phyloP scores from a whole-genome alignment of 1,140 invertebrate species.

The Heliconius hewitsoni region DNA sequence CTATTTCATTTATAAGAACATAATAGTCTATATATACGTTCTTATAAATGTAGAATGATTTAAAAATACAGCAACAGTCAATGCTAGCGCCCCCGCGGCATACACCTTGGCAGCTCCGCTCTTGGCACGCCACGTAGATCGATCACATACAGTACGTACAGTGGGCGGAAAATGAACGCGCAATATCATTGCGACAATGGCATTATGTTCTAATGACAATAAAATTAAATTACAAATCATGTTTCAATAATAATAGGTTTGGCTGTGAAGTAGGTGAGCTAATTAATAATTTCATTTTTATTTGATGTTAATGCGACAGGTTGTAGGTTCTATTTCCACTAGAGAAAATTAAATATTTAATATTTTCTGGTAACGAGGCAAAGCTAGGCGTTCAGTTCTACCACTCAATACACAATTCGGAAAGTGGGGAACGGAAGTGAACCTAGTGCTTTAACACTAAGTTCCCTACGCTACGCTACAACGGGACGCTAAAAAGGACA shows the following conservation, averaged over 20 bases:
- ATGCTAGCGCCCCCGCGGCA: constrained; percentile 44
- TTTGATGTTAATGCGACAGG: no score
- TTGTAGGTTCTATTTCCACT: no score
- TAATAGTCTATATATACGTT: not conserved
- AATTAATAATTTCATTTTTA: no score
- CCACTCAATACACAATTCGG: no score
- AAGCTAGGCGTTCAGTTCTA: no score
- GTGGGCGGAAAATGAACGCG: constrained; percentile 39
- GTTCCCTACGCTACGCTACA: not conserved
- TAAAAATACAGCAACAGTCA: constrained; percentile 46
- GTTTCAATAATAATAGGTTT: constrained; percentile 3
- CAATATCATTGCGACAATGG: constrained; percentile 35
- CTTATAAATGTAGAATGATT: constrained; percentile 9
- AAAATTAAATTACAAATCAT: constrained; percentile 26
- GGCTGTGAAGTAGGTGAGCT: not conserved
- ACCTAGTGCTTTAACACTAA: not conserved
- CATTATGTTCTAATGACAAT: constrained; percentile 36
- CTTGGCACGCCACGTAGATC: constrained; percentile 41
- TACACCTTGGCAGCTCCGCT: constrained; percentile 44
- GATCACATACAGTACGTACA: constrained; percentile 23
- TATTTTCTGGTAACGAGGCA: no score
- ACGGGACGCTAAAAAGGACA: no score
- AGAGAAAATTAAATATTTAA: no score
- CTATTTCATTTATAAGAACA: not conserved
- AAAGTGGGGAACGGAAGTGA: no score